These are phyloP conservation scores for Neodontobutis hainanensis DNA, from an alignment of 2,113 vertebrate species.

Conservation along the genomic window DNA sequence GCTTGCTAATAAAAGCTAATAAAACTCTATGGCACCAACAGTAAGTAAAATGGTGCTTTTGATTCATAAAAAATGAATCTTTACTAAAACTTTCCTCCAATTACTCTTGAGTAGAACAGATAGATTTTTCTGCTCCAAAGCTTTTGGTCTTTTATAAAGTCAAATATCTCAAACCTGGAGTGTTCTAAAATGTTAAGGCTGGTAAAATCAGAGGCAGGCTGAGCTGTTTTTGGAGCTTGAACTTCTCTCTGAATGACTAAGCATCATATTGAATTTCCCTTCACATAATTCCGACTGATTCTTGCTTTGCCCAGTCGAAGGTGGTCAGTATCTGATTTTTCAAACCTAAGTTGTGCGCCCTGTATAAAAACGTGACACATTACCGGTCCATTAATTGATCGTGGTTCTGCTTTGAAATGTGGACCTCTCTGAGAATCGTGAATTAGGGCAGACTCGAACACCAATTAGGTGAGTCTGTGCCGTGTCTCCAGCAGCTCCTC, in stretches of 20 bases:
- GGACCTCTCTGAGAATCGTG: slow-evolving; percentile 65
- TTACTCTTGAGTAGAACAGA: slow-evolving; percentile 3
- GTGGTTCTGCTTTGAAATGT: slow-evolving; percentile 71
- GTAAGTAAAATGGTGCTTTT: background rate
- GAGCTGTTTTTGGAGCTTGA: slow-evolving; percentile 7
- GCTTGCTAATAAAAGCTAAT: background rate
- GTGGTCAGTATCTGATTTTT: slow-evolving; percentile 64
- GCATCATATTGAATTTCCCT: slow-evolving; percentile 39
- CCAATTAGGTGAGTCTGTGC: slow-evolving; percentile 72
- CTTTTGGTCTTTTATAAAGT: background rate
- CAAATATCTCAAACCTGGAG: slow-evolving; percentile 1
- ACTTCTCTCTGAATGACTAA: slow-evolving; percentile 13
- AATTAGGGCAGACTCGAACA: slow-evolving; percentile 70
- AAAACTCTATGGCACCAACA: background rate
- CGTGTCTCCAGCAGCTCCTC: slow-evolving; percentile 22
- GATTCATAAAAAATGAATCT: background rate
- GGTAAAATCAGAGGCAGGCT: slow-evolving; percentile 9
- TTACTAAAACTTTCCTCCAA: background rate
- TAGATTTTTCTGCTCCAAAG: background rate
- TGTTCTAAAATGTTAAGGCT: background rate
- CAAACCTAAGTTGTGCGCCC: slow-evolving; percentile 41
- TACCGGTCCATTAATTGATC: slow-evolving; percentile 78
- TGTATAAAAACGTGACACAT: slow-evolving; percentile 75
- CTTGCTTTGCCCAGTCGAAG: slow-evolving; percentile 42
- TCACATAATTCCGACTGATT: slow-evolving; percentile 31